These are phyloP conservation scores for Oscheius sp. DNA, from an alignment of 2,888 invertebrate species.

Conservation along the genomic window DNA sequence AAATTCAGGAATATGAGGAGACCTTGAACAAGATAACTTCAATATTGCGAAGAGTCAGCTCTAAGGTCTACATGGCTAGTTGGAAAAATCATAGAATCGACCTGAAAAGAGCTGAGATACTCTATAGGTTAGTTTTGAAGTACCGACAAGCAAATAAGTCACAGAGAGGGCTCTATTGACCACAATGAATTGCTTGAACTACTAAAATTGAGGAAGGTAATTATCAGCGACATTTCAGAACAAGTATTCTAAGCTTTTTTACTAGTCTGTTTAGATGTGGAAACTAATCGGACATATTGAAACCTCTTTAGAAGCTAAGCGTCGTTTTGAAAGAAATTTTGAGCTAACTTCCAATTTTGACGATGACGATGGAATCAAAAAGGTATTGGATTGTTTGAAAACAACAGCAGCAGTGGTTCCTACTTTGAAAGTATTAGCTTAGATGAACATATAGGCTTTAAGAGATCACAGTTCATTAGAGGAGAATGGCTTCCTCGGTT, in stretches of 20 bases:
- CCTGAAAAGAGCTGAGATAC: constrained; percentile 47
- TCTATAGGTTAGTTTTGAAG: constrained; percentile 38
- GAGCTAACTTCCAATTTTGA: not conserved
- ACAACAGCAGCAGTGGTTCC: not conserved
- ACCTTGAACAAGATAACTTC: constrained; percentile 32
- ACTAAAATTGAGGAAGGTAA: constrained; percentile 57
- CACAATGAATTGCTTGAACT: constrained; percentile 55
- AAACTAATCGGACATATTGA: constrained; percentile 13
- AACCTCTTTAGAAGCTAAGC: constrained; percentile 9
- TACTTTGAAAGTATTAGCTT: not conserved
- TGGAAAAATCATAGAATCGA: constrained; percentile 57
- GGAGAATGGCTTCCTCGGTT: constrained; percentile 61
- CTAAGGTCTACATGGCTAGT: constrained; percentile 43
- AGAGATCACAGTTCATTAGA: constrained; percentile 57
- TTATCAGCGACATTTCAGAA: constrained; percentile 37
- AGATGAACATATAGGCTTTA: not conserved
- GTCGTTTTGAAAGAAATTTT: constrained; percentile 5
- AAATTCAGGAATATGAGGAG: constrained; percentile 26
- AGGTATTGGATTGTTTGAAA: constrained; percentile 3
- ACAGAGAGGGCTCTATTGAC: constrained; percentile 55
- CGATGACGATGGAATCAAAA: not conserved
- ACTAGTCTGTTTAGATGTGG: constrained; percentile 4
- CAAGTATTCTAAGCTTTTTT: not conserved
- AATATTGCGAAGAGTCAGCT: constrained; percentile 30
- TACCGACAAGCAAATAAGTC: not conserved